These are phyloP conservation scores for Oligia latruncula DNA, from an alignment of 2,888 invertebrate genomes.

Conservation along the genomic window DNA sequence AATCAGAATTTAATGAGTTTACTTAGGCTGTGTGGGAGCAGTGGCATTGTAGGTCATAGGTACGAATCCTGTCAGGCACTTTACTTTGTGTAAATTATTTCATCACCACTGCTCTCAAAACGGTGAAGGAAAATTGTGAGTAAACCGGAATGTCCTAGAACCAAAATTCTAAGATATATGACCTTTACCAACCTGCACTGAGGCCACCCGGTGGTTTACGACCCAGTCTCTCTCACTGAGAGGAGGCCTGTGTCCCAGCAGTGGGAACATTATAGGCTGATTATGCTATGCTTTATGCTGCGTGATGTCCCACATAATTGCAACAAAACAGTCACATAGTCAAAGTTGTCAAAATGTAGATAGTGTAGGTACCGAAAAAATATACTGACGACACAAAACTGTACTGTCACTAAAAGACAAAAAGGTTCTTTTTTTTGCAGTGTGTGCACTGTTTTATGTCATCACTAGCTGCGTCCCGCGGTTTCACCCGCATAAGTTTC, in stretches of 20 bases:
- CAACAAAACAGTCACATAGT: not conserved
- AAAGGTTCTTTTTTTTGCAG: not conserved
- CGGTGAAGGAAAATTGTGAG: not conserved
- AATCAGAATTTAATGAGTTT: slow-evolving; percentile 3
- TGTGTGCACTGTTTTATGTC: not conserved
- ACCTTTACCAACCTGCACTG: not conserved
- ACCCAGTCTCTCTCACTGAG: not conserved
- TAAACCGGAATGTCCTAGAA: not conserved
- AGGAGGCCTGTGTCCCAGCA: not conserved
- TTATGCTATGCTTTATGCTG: not conserved
- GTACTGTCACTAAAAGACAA: not conserved
- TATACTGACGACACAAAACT: not conserved
- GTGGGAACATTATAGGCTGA: not conserved
- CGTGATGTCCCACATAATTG: not conserved
- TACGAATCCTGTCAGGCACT: not conserved
- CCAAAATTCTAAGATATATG: not conserved
- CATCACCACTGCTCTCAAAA: not conserved
- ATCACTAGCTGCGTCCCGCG: not conserved
- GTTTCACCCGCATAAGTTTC: too few relatives aligned
- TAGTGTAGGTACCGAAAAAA: not conserved
- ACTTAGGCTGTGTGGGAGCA: not conserved
- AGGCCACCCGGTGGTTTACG: not conserved
- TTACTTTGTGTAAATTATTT: not conserved
- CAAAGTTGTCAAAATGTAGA: not conserved
- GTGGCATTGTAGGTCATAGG: not conserved